These are phyloP conservation scores for Cinclus cinclus DNA, from an alignment of 2,113 vertebrate genomes.

Conservation along the genomic window DNA sequence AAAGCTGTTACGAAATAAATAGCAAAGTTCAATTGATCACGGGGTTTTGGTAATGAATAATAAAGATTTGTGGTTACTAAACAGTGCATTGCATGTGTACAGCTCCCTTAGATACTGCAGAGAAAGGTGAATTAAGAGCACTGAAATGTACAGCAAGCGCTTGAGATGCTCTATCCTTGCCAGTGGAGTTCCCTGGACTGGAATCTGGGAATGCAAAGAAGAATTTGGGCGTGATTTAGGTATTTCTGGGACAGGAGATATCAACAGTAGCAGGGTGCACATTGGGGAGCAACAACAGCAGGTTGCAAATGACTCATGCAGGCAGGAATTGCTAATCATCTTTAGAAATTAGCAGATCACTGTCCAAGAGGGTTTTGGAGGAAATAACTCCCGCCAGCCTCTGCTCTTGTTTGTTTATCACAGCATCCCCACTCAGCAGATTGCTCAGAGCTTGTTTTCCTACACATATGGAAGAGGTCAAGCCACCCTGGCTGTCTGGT, in stretches of 20 bases:
- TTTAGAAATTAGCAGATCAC: not conserved
- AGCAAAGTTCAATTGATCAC: not conserved
- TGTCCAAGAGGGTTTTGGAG: not conserved
- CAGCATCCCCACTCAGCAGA: not conserved
- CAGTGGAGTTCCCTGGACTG: not conserved
- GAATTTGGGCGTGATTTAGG: not conserved
- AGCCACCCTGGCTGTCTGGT: not conserved
- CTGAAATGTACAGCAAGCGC: not conserved
- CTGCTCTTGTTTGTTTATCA: not conserved
- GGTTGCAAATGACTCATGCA: too few relatives aligned
- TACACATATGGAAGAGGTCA: not conserved
- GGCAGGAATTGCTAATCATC: not conserved
- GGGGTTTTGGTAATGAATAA: not conserved
- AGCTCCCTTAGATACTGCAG: not conserved
- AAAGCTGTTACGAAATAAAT: not conserved
- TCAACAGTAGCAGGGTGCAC: accelerated
- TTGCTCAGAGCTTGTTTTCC: not conserved
- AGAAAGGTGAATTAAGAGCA: not conserved
- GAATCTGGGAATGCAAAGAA: not conserved
- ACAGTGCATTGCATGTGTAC: accelerated
- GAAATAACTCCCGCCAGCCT: not conserved
- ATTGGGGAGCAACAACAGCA: accelerated
- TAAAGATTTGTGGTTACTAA: not conserved
- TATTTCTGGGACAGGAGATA: not conserved
- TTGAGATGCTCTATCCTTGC: not conserved